These are phyloP conservation scores for Pegoplata infirma DNA, from an alignment of 2,888 invertebrate species.

Conservation along the genomic window DNA sequence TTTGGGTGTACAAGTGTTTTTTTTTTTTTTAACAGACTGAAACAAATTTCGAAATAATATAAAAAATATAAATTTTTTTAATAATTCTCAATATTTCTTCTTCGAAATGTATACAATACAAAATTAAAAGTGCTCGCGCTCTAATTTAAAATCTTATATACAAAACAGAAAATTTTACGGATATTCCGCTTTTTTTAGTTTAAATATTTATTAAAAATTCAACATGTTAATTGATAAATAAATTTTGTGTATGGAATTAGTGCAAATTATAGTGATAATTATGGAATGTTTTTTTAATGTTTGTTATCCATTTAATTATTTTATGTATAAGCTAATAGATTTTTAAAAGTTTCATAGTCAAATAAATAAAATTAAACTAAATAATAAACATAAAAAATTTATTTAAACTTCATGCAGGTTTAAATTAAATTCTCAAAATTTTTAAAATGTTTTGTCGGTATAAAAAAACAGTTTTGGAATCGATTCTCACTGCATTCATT, in stretches of 20 bases:
- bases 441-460: no score
- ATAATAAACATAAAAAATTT: no score
- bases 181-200: background rate
- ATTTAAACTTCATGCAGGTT: no score
- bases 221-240: conserved; percentile 9
- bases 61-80: no score
- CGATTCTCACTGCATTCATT: no score
- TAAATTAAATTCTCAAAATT: no score
- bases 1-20: no score
- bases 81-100: no score
- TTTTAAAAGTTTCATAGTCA: background rate
- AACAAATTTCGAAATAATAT: background rate
- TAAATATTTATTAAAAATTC: background rate
- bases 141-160: background rate
- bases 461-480: no score
- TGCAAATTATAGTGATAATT: conserved; percentile 49
- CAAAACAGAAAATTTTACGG: background rate
- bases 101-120: no score
- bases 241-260: conserved; percentile 6
- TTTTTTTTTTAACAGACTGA: background rate
- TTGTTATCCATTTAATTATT: conserved; percentile 2
- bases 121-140: background rate
- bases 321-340: background rate
- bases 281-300: conserved; percentile 9
- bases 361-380: no score